These are phyloP conservation scores for Dromococcyx pavoninus DNA, from an alignment of 2,797 vertebrate genomes.

Conservation along the genomic window DNA sequence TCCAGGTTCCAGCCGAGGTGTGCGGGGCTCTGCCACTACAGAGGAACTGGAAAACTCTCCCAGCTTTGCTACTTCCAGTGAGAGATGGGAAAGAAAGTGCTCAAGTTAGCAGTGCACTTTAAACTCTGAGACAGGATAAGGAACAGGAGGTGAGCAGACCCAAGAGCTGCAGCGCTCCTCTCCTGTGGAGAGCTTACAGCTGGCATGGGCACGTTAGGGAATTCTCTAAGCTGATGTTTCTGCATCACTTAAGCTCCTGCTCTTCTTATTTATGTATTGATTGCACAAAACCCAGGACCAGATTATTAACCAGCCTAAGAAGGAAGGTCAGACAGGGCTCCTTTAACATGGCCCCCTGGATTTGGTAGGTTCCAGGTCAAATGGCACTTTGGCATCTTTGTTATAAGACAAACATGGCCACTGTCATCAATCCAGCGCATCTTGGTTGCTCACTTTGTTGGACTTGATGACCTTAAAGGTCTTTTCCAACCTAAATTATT, in stretches of 20 bases:
- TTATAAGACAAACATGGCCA: not conserved
- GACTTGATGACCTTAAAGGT: too few species aligned
- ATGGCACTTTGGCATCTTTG: not conserved
- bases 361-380: not conserved
- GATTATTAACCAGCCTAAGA: not conserved
- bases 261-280: not conserved
- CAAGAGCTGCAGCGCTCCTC: not conserved
- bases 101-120: not conserved
- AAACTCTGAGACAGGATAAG: accelerated
- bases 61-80: not conserved
- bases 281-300: not conserved
- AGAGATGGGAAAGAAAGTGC: not conserved
- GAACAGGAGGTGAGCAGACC: not conserved
- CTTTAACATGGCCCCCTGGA: not conserved
- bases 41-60: not conserved
- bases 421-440: not conserved
- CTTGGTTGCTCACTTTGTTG: not conserved
- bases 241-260: not conserved
- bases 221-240: not conserved
- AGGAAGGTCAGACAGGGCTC: not conserved
- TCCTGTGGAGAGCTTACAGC: not conserved
- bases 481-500: too few species aligned
- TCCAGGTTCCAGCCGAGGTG: not conserved
- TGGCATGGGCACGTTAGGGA: not conserved
- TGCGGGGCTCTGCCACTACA: not conserved